phyloP scores from a whole-genome alignment of 2,888 invertebrate genomes.

The Lepidochrysops patricia region DNA sequence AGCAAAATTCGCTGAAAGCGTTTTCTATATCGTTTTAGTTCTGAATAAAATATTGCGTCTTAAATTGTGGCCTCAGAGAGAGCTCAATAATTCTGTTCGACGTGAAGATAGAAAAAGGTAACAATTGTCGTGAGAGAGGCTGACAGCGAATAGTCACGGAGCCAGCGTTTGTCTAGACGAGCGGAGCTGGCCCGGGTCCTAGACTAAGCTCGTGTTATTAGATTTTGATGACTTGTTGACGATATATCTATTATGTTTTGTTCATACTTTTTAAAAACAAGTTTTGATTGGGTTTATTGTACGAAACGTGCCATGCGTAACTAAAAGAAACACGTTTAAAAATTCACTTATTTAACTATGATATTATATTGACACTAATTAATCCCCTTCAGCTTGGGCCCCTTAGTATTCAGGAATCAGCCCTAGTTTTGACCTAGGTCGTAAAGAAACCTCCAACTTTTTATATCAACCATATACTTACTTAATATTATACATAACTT shows the following conservation, averaged over 20 bases:
- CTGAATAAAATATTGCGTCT: neutral
- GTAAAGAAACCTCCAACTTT: too few relatives aligned
- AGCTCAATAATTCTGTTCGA: constrained; percentile 60
- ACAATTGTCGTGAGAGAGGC: constrained; percentile 60
- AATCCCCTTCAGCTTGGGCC: too few relatives aligned
- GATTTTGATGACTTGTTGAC: constrained; percentile 58
- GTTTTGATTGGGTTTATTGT: too few relatives aligned
- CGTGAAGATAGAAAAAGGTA: constrained; percentile 41
- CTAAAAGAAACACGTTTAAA: too few relatives aligned
- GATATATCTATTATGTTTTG: constrained; percentile 32
- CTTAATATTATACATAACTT: too few relatives aligned
- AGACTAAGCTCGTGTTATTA: constrained; percentile 52
- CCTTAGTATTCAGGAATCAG: too few relatives aligned
- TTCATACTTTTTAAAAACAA: constrained; percentile 10
- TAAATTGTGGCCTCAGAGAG: constrained; percentile 31
- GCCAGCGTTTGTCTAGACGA: constrained; percentile 62
- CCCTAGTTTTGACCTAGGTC: too few relatives aligned
- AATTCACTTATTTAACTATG: too few relatives aligned
- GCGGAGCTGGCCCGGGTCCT: constrained; percentile 43
- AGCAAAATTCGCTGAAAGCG: neutral
- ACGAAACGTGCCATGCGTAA: too few relatives aligned
- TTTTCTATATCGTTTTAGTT: neutral
- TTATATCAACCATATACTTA: too few relatives aligned
- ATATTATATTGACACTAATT: too few relatives aligned
- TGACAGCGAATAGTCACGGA: constrained; percentile 65